These are phyloP conservation scores for Acleris cristana DNA, from an alignment of 2,888 invertebrate genomes.

Conservation along the genomic window DNA sequence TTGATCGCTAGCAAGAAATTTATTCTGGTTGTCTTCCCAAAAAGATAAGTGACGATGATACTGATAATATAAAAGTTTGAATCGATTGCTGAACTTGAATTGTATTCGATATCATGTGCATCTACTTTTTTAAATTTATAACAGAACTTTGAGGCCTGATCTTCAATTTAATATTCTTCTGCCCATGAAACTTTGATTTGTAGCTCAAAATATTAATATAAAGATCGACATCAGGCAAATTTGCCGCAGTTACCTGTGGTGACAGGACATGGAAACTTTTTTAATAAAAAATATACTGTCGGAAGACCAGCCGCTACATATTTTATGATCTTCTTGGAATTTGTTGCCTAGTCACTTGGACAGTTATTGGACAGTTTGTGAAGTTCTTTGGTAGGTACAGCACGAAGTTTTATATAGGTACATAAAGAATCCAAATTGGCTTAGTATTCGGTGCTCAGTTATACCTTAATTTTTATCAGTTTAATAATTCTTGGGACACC, in stretches of 20 bases:
- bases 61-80: no score
- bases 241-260: slow-evolving; percentile 48
- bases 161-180: background rate
- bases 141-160: no score
- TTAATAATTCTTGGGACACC: no score
- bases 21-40: background rate
- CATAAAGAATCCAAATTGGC: no score
- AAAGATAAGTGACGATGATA: no score
- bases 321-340: slow-evolving; percentile 56
- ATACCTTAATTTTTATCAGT: no score
- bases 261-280: slow-evolving; percentile 68
- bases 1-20: slow-evolving; percentile 16
- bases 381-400: background rate
- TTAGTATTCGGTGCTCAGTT: background rate
- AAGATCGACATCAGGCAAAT: slow-evolving; percentile 31
- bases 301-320: slow-evolving; percentile 47
- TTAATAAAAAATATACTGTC: slow-evolving; percentile 70
- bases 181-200: slow-evolving; percentile 20
- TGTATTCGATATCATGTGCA: no score
- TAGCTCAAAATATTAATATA: slow-evolving; percentile 30
- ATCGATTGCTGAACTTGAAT: no score
- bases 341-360: slow-evolving; percentile 22
- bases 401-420: no score
- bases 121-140: no score
- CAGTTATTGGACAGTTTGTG: slow-evolving; percentile 27